These are phyloP conservation scores for Tipula helvola DNA, from an alignment of 2,888 invertebrate species.

Conservation along the genomic window DNA sequence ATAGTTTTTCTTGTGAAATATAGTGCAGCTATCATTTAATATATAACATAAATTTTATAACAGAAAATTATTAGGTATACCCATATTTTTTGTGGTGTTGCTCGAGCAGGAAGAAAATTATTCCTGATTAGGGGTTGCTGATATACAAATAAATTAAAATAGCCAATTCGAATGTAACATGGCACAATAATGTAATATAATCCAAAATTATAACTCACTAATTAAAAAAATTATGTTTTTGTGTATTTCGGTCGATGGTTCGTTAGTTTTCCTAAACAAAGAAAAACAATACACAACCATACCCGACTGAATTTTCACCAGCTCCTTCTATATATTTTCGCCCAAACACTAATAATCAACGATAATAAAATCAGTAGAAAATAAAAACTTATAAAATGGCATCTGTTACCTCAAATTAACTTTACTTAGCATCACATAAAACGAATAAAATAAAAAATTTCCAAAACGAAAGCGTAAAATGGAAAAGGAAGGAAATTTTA, in stretches of 20 bases:
- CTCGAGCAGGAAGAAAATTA: not conserved
- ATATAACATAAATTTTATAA: not conserved
- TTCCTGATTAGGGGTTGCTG: not conserved
- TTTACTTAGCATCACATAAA: slow-evolving; percentile 4
- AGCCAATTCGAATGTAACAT: not conserved
- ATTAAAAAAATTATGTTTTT: not conserved
- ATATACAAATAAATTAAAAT: not conserved
- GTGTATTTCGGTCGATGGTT: not conserved
- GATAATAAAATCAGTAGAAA: slow-evolving; percentile 1
- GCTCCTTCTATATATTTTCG: not conserved
- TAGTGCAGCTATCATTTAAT: not conserved
- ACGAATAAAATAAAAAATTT: not conserved
- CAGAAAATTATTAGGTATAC: not conserved
- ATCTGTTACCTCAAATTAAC: slow-evolving; percentile 4
- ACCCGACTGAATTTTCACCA: not conserved
- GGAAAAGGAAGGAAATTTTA: not conserved
- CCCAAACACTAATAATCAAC: not conserved
- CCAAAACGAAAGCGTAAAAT: not conserved
- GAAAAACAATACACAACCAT: not conserved
- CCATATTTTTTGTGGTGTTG: not conserved
- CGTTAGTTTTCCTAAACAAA: not conserved
- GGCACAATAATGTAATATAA: no score
- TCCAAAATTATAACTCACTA: not conserved
- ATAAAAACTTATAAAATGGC: not conserved
- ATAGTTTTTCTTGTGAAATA: not conserved